These are phyloP conservation scores for Oxytorus armatus DNA, from an alignment of 2,888 invertebrate genomes.

Conservation along the genomic window DNA sequence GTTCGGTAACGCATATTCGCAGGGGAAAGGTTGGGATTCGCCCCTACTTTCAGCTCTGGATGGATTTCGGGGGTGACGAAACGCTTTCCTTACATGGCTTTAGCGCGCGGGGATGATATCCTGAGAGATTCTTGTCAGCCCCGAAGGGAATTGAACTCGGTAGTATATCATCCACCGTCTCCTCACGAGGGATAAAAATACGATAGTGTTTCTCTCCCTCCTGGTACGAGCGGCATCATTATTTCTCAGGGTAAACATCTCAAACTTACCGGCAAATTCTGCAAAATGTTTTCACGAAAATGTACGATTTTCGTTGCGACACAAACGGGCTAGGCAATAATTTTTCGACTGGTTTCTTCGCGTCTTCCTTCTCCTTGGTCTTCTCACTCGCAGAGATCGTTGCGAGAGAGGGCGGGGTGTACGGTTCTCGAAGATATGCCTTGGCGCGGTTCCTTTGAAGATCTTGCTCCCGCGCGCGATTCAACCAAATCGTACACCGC, in stretches of 20 bases:
- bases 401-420: constrained; percentile 18
- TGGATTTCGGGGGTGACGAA: constrained; percentile 79
- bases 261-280: background rate
- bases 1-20: constrained; percentile 14
- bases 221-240: constrained; percentile 64
- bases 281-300: background rate
- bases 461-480: constrained; percentile 58
- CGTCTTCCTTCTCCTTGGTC: background rate
- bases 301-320: background rate
- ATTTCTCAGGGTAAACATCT: constrained; percentile 32
- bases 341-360: background rate
- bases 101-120: constrained; percentile 80
- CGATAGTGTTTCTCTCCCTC: constrained; percentile 33
- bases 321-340: background rate
- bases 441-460: constrained; percentile 69
- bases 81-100: constrained; percentile 83
- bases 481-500: constrained; percentile 56
- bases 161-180: constrained; percentile 75
- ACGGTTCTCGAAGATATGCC: constrained; percentile 67
- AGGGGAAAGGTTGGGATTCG: constrained; percentile 39
- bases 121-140: constrained; percentile 77
- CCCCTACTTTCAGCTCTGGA: constrained; percentile 40
- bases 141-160: constrained; percentile 80
- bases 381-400: constrained; percentile 2
- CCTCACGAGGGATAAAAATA: constrained; percentile 73